Base-by-base conservation (phyloP, 2,888 invertebrate species). In the Diaperis boleti region DNA sequence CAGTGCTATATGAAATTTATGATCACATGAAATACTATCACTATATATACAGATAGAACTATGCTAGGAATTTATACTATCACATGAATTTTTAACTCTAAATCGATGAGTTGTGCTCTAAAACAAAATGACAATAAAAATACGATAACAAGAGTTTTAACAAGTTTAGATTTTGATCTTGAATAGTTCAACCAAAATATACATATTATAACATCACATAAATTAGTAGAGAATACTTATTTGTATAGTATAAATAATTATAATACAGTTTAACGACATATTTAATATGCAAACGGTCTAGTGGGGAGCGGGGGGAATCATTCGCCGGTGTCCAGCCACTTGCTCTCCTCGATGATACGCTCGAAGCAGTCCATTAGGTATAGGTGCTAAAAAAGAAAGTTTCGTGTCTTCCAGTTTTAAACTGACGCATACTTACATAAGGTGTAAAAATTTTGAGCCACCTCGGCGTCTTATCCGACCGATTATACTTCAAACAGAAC, bases 331-430 rank as follows among this genome's bases (percentile, higher is more conserved):
- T 92, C 92, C 60, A 89, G 87, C 92, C 92, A 93, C 81, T 90
- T 92, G 71, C 89, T 88, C 81, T 98, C 97, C 80, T 96, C 95
- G 79, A 92, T 91, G 86, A 97, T 93, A 85, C 95, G 88, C 81
- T 96, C 96, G 85, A 98, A 96, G 82, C 98, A 97, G 82, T 96
- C 97, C 82, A 91, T 89, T 78, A 96, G 88, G 85, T 90, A 96
- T 76, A 91, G 89, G 77, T 92, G 94, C 95, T 96, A 86, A 10
- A 88, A 63, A 11, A 26, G 50, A 37, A 50, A 10, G 45, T 26
- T 26, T 13, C 11, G 13, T 4, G 5, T 31, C 3, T 31, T 31
- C 13, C 33, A 33, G 6, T n/a, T 8, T 18, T 20, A 55, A 26
- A 47, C 11, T 22, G 49, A 47, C 20, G 50, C 1, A 11, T 11